A percentile compares a stretch with the other conserved stretches of the same genome.
Conservation (phyloP, 2,113 vertebrate species). For the Otocyon megalotis region DNA sequence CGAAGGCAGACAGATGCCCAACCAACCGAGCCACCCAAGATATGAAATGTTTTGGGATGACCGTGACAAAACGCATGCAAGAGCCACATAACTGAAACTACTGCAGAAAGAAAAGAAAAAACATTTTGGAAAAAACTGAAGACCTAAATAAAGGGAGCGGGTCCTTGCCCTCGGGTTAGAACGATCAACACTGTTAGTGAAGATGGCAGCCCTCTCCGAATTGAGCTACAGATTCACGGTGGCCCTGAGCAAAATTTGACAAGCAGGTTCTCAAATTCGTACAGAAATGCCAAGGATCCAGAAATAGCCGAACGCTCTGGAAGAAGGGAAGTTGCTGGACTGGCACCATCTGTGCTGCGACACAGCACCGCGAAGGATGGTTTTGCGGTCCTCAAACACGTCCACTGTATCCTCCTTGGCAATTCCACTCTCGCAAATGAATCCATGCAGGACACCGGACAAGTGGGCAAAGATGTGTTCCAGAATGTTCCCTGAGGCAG, state of each 20-base stretch:
- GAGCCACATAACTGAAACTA: background rate
- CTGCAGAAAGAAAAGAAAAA: background rate
- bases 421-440: background rate
- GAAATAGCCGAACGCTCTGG: background rate
- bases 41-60: background rate
- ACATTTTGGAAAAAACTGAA: background rate
- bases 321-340: background rate
- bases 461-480: background rate
- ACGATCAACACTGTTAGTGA: background rate
- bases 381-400: too few relatives aligned
- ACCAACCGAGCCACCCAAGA: background rate
- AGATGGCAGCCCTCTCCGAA: background rate
- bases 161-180: background rate
- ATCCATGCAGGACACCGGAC: too few relatives aligned
- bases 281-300: background rate
- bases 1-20: background rate
- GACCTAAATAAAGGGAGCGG: background rate
- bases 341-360: too few relatives aligned
- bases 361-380: background rate
- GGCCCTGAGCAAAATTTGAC: background rate
- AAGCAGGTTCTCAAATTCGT: background rate
- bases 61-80: background rate
- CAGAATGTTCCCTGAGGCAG: too few relatives aligned
- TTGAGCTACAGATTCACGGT: background rate
- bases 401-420: too few relatives aligned